These are phyloP conservation scores for Tetragnatha versicolor DNA, from an alignment of 1,140 invertebrate species.

Conservation along the genomic window DNA sequence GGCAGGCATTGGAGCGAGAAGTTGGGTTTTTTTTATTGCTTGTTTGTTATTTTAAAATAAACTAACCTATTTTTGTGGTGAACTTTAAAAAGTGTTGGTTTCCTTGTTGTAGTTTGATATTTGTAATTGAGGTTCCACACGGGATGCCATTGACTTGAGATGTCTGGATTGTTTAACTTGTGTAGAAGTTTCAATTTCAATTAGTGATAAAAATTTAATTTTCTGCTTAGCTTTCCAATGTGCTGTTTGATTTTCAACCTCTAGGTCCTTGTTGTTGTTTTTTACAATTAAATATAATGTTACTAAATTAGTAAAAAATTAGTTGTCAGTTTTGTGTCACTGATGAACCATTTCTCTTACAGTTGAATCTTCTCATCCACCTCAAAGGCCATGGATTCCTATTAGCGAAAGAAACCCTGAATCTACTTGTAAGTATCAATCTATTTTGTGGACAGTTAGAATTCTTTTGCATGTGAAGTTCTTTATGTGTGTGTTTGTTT, in stretches of 20 bases:
- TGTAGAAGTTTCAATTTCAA: no score
- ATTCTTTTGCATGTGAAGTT: no score
- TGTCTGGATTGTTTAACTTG: no score
- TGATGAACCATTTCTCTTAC: slow-evolving; percentile 71
- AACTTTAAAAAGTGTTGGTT: not conserved
- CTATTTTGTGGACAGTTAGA: no score
- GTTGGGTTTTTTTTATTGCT: not conserved
- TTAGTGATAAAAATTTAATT: no score
- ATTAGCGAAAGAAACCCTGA: slow-evolving; percentile 85
- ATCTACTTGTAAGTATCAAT: slow-evolving; percentile 33
- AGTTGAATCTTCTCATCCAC: slow-evolving; percentile 88
- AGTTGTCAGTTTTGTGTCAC: no score
- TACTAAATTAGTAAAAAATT: not conserved
- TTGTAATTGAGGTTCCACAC: slow-evolving; percentile 4
- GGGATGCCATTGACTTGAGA: no score
- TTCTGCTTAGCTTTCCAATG: no score
- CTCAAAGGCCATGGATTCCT: slow-evolving; percentile 92
- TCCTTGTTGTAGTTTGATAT: not conserved
- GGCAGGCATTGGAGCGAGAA: not conserved
- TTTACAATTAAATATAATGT: not conserved
- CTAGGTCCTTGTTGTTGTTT: not conserved
- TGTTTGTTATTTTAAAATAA: not conserved
- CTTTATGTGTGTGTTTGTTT: no score
- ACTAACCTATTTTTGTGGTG: slow-evolving; percentile 29
- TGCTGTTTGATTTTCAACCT: no score